These are phyloP conservation scores for Lochmaea crataegi DNA, from an alignment of 2,888 invertebrate species.

Conservation along the genomic window DNA sequence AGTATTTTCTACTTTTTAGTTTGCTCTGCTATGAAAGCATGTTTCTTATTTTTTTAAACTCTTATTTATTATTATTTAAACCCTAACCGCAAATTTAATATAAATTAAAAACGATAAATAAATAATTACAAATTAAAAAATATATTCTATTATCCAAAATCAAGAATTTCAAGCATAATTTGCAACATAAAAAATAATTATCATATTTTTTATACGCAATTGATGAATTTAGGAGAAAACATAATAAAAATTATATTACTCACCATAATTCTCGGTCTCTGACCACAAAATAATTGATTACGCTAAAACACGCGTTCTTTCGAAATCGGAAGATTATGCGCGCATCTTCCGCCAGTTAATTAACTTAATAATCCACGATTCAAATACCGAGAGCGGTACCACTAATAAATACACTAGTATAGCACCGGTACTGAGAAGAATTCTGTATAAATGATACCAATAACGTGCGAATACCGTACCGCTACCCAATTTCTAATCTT, in stretches of 20 bases:
- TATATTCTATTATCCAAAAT: no score
- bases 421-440: background rate
- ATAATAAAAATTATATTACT: conserved; percentile 3
- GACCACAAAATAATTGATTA: background rate
- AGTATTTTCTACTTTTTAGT: no score
- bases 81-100: no score
- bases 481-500: background rate
- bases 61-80: no score
- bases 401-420: background rate
- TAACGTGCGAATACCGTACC: background rate
- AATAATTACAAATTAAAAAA: no score
- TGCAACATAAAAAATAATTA: background rate
- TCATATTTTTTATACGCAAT: background rate
- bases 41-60: no score
- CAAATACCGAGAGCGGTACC: conserved; percentile 6
- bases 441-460: conserved; percentile 1
- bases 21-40: no score
- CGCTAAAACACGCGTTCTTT: conserved; percentile 9
- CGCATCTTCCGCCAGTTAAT: conserved; percentile 3
- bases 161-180: no score
- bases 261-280: conserved; percentile 4
- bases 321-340: background rate
- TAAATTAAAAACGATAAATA: no score
- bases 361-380: conserved; percentile 15
- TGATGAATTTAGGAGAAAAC: background rate